phyloP scores from a whole-genome alignment of 2,797 vertebrate species.

The Hipposideros larvatus region DNA sequence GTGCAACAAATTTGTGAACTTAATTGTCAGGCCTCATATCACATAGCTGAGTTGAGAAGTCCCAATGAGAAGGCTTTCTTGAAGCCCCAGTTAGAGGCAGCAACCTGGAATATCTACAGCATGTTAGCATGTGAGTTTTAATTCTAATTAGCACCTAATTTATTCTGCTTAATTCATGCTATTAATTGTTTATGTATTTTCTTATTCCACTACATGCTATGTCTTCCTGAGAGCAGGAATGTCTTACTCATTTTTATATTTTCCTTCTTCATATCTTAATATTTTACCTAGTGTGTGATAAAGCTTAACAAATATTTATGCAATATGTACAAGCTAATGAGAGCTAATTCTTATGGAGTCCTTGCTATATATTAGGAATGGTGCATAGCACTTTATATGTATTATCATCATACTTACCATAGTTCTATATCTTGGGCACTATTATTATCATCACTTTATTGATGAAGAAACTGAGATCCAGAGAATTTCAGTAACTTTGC shows the following conservation, averaged over 20 bases:
- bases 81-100: neutral
- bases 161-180: neutral
- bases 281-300: neutral
- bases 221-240: neutral
- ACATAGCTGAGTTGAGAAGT: neutral
- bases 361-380: neutral
- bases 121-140: neutral
- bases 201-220: neutral
- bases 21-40: neutral
- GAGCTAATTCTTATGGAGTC: neutral
- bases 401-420: neutral
- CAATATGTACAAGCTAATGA: neutral
- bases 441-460: neutral
- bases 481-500: neutral
- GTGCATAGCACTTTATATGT: neutral
- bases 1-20: no score
- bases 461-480: neutral
- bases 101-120: neutral
- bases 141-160: neutral
- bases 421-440: neutral
- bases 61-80: neutral
- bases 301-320: conserved; percentile 21
- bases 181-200: neutral
- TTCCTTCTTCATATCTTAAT: neutral
- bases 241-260: conserved; percentile 7